Base-by-base conservation (phyloP, 2,888 invertebrate genomes). In the Myopa tessellatipennis region DNA sequence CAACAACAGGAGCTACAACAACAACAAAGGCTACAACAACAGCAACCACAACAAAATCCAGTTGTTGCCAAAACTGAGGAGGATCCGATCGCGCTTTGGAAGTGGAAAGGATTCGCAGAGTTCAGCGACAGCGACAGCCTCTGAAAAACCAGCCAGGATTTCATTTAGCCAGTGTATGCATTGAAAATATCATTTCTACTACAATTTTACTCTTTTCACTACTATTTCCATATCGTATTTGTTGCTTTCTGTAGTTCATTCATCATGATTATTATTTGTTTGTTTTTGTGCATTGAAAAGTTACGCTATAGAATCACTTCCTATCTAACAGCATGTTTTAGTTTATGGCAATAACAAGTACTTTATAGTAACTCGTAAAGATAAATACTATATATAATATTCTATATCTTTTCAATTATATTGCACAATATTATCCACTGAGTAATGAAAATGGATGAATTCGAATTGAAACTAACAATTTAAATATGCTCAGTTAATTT, bases 71-170 rank as follows among this genome's bases (percentile, higher is more conserved):
- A 45, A 4, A 45, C 10, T 45, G 45, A 45, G 3, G 45, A 10
- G 45, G 3, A 45, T 45, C 45, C 1, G 26, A 26, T 26, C 10
- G 45, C 45, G 45, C 45, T 45, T 45, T 45, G 10, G 45, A 45
- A 45, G 26, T 26, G 26, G 26, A 26, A 26, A 26, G 12, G 55
- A 14, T 14, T 55, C 55, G 16, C 55, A 55, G 12, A 55, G 18
- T 16, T 60, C 74, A 78, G 1, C 75, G 77, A 50, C 63, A 50
- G 75, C 80, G 79, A 81, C 79, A 40, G n/a, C 40, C n/a, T 12
- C 38, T 14, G 26, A 45, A 52, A 67, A 69, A 12, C 45, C 65
- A 68, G 74, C 55, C 38, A 68, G 74, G 34, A 73, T 58, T 69
- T 69, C 75, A 75, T 69, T 70, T 75, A 75, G 75, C 7, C 69